Evolutionary conservation across 2,797 vertebrate genomes (phyloP).

Genomic region (Myripristis jacobus): DNA sequence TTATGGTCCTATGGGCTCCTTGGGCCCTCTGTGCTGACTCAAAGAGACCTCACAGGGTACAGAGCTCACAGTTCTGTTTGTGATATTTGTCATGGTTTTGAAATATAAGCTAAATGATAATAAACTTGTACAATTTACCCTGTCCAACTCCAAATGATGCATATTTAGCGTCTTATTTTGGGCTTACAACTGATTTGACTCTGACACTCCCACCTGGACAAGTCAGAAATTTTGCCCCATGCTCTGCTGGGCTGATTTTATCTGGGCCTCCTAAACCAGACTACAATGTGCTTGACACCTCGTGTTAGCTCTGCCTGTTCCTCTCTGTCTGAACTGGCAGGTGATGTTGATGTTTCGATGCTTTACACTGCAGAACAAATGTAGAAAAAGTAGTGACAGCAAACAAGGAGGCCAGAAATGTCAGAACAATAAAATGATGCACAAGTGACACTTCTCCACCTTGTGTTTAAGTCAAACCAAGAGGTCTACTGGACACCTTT

Average conservation of each 20-base stretch:
- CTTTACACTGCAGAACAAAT: constrained; percentile 6
- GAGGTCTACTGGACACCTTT: constrained; percentile 22
- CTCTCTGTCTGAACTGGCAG: not conserved
- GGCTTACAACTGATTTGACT: not conserved
- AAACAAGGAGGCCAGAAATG: not conserved
- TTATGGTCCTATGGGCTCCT: too few species aligned
- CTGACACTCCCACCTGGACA: not conserved
- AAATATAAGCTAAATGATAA: not conserved
- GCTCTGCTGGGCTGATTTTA: not conserved
- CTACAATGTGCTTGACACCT: not conserved
- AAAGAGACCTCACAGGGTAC: too few species aligned
- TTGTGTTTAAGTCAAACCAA: constrained; percentile 2
- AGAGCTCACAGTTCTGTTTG: not conserved
- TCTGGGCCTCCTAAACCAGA: not conserved
- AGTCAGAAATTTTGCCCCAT: not conserved
- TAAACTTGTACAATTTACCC: not conserved
- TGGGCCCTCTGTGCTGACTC: too few species aligned
- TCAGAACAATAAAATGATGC: constrained; percentile 12
- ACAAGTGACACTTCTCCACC: not conserved
- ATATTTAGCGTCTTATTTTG: not conserved
- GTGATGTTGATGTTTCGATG: not conserved
- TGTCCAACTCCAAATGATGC: not conserved
- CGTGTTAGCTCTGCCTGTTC: not conserved
- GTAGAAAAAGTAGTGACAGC: constrained; percentile 16
- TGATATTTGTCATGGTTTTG: not conserved